These are phyloP conservation scores for Calcarius lapponicus DNA, from an alignment of 2,797 vertebrate genomes.

Conservation along the genomic window DNA sequence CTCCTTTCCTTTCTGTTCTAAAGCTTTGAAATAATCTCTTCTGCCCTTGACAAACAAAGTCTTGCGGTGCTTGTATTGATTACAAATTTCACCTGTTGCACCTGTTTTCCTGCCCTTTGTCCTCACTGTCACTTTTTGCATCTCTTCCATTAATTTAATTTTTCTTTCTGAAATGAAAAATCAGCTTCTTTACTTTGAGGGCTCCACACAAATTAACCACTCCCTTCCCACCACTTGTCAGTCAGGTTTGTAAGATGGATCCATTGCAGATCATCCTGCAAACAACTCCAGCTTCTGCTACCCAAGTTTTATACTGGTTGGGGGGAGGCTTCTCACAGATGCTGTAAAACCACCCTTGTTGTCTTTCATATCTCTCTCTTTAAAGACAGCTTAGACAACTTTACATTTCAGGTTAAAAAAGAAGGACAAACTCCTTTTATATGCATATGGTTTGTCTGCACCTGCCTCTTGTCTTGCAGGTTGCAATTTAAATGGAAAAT, in stretches of 20 bases:
- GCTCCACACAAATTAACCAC: not conserved
- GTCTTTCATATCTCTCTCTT: not conserved
- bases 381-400: not conserved
- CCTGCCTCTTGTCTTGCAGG: constrained; percentile 38
- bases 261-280: not conserved
- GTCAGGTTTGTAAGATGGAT: not conserved
- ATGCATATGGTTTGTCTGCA: constrained; percentile 15
- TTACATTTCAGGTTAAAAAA: not conserved
- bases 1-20: not conserved
- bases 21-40: not conserved
- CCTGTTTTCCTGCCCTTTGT: not conserved
- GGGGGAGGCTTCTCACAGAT: not conserved
- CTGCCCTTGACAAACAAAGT: not conserved
- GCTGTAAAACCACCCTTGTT: not conserved
- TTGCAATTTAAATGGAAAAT: constrained; percentile 54
- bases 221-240: not conserved
- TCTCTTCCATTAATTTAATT: not conserved
- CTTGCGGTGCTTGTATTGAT: not conserved
- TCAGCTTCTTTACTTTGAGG: not conserved
- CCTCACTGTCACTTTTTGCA: not conserved
- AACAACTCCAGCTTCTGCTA: not conserved
- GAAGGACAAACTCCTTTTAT: not conserved
- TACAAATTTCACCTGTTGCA: not conserved
- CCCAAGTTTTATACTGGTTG: not conserved
- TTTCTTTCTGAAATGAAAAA: not conserved